Evolutionary conservation across 1,140 invertebrate species (phyloP).

Genomic region (Micrasema minimum): DNA sequence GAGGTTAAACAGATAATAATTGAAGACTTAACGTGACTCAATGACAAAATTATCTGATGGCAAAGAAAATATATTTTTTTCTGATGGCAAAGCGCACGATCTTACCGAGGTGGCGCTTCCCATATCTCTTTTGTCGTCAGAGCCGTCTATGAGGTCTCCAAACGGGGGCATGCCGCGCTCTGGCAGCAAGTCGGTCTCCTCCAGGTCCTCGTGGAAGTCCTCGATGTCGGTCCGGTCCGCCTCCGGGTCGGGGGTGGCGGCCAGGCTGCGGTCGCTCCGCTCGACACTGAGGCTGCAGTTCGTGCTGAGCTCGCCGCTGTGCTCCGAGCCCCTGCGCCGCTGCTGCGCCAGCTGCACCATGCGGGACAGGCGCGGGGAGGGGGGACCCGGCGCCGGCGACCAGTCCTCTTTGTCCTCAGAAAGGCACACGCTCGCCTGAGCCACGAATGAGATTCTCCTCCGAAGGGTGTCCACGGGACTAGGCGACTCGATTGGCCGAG

Average conservation of each 20-base stretch:
- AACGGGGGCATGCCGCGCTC: conserved; percentile 59
- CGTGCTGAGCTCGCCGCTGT: conserved; percentile 5
- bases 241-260: conserved; percentile 11
- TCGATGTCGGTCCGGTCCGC: conserved; percentile 57
- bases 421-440: conserved; percentile 59
- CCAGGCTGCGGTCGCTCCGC: neutral
- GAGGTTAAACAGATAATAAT: too few relatives aligned
- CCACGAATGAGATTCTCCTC: conserved; percentile 62
- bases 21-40: too few relatives aligned
- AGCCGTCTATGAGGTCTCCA: conserved; percentile 62
- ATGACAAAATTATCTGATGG: too few relatives aligned
- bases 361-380: conserved; percentile 62
- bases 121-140: conserved; percentile 55
- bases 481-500: conserved; percentile 62
- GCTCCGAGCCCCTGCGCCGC: conserved; percentile 27
- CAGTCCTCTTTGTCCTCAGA: conserved; percentile 60
- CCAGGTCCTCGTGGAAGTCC: conserved; percentile 57
- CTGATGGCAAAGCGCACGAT: too few relatives aligned
- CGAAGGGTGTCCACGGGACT: conserved; percentile 61
- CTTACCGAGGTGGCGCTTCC: conserved; percentile 58
- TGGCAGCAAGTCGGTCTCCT: conserved; percentile 60
- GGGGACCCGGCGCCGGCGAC: conserved; percentile 46
- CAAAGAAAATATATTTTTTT: too few relatives aligned
- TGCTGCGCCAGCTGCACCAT: conserved; percentile 63
- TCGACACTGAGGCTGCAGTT: conserved; percentile 13